phyloP scores from a whole-genome alignment of 2,888 invertebrate species.

The Scotopteryx bipunctaria region DNA sequence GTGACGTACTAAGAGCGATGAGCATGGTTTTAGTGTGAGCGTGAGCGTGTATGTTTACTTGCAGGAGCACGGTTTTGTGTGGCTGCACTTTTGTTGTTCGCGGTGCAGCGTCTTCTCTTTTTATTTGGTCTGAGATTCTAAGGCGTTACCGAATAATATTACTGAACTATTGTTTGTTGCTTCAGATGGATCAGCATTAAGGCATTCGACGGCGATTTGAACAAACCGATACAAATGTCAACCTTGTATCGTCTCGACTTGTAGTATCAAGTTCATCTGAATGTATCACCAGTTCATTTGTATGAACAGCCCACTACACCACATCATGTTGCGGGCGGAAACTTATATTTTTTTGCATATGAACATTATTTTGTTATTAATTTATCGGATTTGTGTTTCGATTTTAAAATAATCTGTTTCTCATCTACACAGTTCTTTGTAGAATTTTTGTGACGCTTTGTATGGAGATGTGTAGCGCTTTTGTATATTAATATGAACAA shows the following conservation, averaged over 20 bases:
- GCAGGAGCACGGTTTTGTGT: too few relatives aligned
- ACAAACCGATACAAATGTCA: constrained; percentile 50
- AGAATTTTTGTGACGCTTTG: constrained; percentile 74
- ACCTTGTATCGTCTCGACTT: constrained; percentile 51
- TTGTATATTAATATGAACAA: constrained; percentile 51
- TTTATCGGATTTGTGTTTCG: constrained; percentile 71
- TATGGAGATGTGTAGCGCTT: constrained; percentile 54
- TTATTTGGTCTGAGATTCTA: too few relatives aligned
- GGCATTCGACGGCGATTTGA: constrained; percentile 46
- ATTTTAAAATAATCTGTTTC: constrained; percentile 66
- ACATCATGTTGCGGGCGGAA: constrained; percentile 45
- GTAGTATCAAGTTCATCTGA: constrained; percentile 39
- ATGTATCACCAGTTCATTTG: constrained; percentile 35
- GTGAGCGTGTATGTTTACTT: too few relatives aligned
- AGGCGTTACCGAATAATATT: too few relatives aligned
- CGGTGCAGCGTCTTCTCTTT: too few relatives aligned
- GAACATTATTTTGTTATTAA: constrained; percentile 76
- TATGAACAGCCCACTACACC: constrained; percentile 38
- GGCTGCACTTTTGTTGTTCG: too few relatives aligned
- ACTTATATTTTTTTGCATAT: constrained; percentile 65
- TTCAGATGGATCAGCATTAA: constrained; percentile 81
- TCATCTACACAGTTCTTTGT: constrained; percentile 65
- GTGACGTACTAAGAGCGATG: too few relatives aligned
- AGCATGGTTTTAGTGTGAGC: too few relatives aligned
- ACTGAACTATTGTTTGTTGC: constrained; percentile 9